Evolutionary conservation across 2,113 vertebrate species (phyloP).

Genomic region (Nycticebus coucang): DNA sequence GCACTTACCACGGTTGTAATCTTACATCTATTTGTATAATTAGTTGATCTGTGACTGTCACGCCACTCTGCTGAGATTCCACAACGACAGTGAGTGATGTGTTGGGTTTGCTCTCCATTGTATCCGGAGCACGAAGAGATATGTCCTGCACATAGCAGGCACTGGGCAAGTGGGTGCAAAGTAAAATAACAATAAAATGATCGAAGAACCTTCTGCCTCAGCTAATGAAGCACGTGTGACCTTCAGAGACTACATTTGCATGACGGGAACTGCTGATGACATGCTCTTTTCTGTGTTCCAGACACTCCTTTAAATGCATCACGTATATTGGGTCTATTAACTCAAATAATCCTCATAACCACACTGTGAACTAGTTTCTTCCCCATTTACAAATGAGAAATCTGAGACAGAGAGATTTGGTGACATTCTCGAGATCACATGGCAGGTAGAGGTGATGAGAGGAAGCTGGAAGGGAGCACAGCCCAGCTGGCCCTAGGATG

Average conservation of each 20-base stretch:
- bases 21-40: not conserved
- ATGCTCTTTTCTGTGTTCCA: not conserved
- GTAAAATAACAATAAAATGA: not conserved
- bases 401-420: not conserved
- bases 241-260: not conserved
- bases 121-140: not conserved
- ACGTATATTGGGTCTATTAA: not conserved
- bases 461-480: not conserved
- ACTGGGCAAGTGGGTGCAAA: not conserved
- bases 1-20: not conserved
- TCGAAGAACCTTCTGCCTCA: not conserved
- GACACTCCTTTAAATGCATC: not conserved
- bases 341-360: not conserved
- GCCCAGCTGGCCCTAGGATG: not conserved
- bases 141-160: not conserved
- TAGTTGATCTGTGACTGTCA: not conserved
- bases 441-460: not conserved
- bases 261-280: not conserved
- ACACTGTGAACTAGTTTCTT: not conserved
- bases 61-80: not conserved
- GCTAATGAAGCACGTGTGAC: not conserved
- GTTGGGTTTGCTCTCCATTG: not conserved
- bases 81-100: not conserved
- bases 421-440: not conserved
- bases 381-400: not conserved